These are phyloP conservation scores for Alviniconcha marisindica DNA, from an alignment of 1,140 invertebrate genomes.

Conservation along the genomic window DNA sequence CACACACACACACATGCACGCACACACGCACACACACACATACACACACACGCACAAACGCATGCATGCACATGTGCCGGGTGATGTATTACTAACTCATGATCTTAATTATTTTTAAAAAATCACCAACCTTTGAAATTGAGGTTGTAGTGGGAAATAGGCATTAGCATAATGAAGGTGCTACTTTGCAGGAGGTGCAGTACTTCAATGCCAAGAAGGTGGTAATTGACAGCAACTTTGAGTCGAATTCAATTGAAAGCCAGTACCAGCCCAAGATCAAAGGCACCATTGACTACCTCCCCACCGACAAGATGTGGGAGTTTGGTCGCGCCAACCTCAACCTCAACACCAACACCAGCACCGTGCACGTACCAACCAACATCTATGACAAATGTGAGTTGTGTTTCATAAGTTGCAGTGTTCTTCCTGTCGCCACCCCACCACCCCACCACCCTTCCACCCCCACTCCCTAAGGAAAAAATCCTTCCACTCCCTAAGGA, in stretches of 20 bases:
- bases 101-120: neutral
- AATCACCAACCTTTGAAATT: neutral
- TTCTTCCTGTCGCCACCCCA: too few relatives aligned
- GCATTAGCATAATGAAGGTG: neutral
- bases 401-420: too few relatives aligned
- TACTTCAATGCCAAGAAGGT: slow-evolving; percentile 74
- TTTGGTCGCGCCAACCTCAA: slow-evolving; percentile 92
- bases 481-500: too few relatives aligned
- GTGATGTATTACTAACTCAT: neutral
- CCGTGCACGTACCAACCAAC: slow-evolving; percentile 96
- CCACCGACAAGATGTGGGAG: slow-evolving; percentile 81
- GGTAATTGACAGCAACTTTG: slow-evolving; percentile 49
- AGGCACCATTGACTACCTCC: slow-evolving; percentile 49
- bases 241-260: slow-evolving; percentile 40
- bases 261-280: slow-evolving; percentile 32
- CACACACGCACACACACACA: neutral
- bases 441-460: too few relatives aligned
- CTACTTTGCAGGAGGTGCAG: slow-evolving; percentile 56
- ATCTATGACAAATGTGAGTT: slow-evolving; percentile 92
- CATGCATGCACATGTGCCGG: neutral
- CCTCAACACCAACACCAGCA: slow-evolving; percentile 90
- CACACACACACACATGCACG: neutral
- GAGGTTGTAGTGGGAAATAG: neutral
- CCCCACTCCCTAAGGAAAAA: too few relatives aligned
- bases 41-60: neutral